Conservation (phyloP, 1,140 invertebrate species). For the Nebria ingens region DNA sequence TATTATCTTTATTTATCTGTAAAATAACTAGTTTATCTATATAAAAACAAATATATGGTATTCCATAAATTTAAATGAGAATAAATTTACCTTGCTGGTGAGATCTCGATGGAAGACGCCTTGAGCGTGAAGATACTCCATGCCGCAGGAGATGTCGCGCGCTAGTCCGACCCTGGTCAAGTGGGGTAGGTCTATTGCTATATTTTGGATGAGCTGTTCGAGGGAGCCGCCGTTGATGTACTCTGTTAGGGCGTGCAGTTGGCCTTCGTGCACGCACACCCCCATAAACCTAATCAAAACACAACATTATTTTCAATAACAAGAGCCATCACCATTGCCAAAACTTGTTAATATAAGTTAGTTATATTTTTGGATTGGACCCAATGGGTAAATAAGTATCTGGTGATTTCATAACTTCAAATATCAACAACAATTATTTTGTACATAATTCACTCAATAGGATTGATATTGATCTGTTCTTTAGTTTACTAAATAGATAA, state of each 20-base stretch:
- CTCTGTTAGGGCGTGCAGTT: slow-evolving; percentile 89
- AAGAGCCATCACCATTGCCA: neutral
- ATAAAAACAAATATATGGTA: no score
- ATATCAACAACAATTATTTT: neutral
- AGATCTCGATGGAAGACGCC: slow-evolving; percentile 92
- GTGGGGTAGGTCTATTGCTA: slow-evolving; percentile 65
- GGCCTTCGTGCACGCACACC: slow-evolving; percentile 93
- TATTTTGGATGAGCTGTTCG: slow-evolving; percentile 74
- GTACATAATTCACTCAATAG: neutral
- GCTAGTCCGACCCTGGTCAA: slow-evolving; percentile 69
- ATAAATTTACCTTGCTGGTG: slow-evolving; percentile 89
- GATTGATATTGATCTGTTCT: neutral
- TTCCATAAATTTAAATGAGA: no score
- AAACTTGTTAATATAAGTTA: neutral
- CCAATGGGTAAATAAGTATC: neutral
- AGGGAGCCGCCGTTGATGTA: slow-evolving; percentile 90
- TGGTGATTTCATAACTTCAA: neutral
- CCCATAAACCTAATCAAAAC: slow-evolving; percentile 75
- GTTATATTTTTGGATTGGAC: neutral
- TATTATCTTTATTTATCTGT: no score
- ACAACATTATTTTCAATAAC: slow-evolving; percentile 12
- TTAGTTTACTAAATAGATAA: neutral
- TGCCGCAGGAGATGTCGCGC: slow-evolving; percentile 76
- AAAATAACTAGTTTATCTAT: no score
- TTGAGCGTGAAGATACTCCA: slow-evolving; percentile 83